Conservation (phyloP, 2,888 invertebrate species). For the Drosophila kokeensis region DNA sequence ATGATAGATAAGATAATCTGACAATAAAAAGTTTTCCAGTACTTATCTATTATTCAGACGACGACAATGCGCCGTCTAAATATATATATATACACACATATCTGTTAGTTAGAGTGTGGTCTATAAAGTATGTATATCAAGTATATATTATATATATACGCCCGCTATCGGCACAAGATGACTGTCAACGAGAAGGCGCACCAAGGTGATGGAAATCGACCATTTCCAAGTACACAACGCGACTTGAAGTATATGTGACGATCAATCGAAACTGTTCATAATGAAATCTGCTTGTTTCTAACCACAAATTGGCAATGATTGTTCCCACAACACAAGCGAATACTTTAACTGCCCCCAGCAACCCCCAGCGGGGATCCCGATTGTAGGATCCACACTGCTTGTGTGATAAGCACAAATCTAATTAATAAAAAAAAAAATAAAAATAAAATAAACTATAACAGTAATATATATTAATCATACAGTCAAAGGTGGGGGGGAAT, state of each 20-base stretch:
- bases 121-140: background rate
- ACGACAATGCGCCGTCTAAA: conserved; percentile 10
- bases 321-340: background rate
- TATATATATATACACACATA: background rate
- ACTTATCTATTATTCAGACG: conserved; percentile 43
- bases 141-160: conserved; percentile 9
- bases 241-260: conserved; percentile 23
- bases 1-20: conserved; percentile 36
- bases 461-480: conserved; percentile 22
- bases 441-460: background rate
- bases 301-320: conserved; percentile 41
- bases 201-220: conserved; percentile 49
- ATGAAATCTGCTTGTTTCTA: conserved; percentile 28
- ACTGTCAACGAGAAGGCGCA: conserved; percentile 40
- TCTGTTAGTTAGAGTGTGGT: conserved; percentile 1
- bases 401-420: conserved; percentile 19
- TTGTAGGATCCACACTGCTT: background rate
- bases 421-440: conserved; percentile 6
- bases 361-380: conserved; percentile 1
- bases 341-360: background rate
- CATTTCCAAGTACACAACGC: conserved; percentile 29
- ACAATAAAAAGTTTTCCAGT: conserved; percentile 33
- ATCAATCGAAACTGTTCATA: conserved; percentile 35
- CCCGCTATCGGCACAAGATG: conserved; percentile 36
- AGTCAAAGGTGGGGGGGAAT: background rate